phyloP scores from a whole-genome alignment of 2,113 vertebrate genomes.

The Vimba vimba region DNA sequence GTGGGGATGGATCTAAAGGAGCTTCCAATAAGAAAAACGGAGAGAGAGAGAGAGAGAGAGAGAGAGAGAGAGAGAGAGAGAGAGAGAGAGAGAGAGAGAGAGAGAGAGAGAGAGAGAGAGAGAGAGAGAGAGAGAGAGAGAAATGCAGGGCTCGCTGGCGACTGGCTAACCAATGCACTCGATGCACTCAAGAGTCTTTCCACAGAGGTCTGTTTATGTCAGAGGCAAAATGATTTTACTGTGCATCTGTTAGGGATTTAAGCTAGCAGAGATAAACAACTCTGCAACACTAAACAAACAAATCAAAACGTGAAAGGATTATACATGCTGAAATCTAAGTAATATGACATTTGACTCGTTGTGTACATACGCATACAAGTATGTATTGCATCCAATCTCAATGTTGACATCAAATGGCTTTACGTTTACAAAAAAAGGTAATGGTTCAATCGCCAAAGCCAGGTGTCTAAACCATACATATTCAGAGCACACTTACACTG shows the following conservation, averaged over 20 bases:
- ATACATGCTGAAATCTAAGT: neutral
- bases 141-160: conserved; percentile 10
- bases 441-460: neutral
- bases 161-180: conserved; percentile 19
- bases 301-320: neutral
- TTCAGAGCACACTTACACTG: conserved; percentile 79
- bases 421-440: neutral
- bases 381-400: neutral
- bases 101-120: neutral
- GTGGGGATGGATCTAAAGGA: conserved; percentile 58
- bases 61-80: neutral
- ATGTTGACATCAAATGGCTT: neutral
- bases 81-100: neutral
- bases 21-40: conserved; percentile 55
- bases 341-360: neutral
- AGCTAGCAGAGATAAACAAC: neutral
- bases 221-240: neutral
- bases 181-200: conserved; percentile 17
- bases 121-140: neutral
- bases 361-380: neutral
- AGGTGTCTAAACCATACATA: neutral
- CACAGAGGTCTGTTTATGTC: conserved; percentile 20
- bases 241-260: neutral
- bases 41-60: too few species aligned
- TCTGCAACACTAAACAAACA: neutral